Percentiles rank a stretch among this genome's conserved stretches.
These are phyloP conservation scores for Hybognathus amarus DNA, from an alignment of 2,797 vertebrate species.

Conservation along the genomic window DNA sequence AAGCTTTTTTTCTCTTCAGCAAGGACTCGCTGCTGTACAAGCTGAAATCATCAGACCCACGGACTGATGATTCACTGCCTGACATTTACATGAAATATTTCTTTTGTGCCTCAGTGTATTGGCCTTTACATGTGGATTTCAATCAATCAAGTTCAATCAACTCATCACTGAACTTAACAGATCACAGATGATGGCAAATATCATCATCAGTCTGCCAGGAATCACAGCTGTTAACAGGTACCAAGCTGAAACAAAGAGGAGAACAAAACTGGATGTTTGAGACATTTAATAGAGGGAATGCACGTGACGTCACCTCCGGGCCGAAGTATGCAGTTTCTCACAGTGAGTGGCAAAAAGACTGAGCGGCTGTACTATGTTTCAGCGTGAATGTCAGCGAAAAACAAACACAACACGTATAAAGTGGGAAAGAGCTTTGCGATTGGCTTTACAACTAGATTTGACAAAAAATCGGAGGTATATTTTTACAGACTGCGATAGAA, in stretches of 20 bases:
- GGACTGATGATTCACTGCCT: constrained; percentile 27
- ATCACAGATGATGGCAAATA: neutral
- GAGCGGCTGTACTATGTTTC: too few relatives aligned
- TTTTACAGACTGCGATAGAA: too few relatives aligned
- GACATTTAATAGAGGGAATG: neutral
- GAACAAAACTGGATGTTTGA: neutral
- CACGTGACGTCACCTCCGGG: too few relatives aligned
- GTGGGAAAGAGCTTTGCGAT: too few relatives aligned
- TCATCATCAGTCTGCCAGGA: neutral
- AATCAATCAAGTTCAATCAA: constrained; percentile 3
- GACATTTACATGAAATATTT: constrained; percentile 34
- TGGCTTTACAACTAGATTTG: too few relatives aligned
- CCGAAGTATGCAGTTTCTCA: too few relatives aligned
- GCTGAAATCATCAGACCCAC: neutral
- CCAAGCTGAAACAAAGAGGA: neutral
- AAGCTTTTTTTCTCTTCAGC: neutral
- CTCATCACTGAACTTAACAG: neutral
- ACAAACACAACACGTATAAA: too few relatives aligned
- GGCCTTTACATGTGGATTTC: constrained; percentile 14
- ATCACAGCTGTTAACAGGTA: neutral
- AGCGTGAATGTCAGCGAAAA: too few relatives aligned
- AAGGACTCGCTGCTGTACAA: neutral
- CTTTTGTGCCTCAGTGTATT: constrained; percentile 14
- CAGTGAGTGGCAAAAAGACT: too few relatives aligned
- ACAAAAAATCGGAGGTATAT: too few relatives aligned